These are phyloP conservation scores for Sciaenops ocellatus DNA, from an alignment of 2,797 vertebrate genomes.

Conservation along the genomic window DNA sequence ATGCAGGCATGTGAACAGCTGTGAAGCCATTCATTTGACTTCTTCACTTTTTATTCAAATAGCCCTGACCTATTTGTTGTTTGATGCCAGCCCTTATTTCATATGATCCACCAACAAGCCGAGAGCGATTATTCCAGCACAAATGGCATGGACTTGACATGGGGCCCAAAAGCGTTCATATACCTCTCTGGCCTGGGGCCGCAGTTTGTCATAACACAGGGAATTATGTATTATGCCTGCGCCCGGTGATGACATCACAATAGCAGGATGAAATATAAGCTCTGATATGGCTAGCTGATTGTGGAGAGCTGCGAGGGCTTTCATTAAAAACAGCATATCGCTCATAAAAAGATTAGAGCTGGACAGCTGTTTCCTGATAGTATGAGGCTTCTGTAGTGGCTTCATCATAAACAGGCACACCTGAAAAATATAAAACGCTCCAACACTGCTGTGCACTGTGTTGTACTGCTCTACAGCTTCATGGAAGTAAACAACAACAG, in stretches of 20 bases:
- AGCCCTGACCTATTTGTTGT: constrained; percentile 79
- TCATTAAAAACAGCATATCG: constrained; percentile 90
- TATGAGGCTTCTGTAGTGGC: constrained; percentile 78
- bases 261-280: constrained; percentile 90
- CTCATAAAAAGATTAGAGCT: constrained; percentile 90
- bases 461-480: constrained; percentile 35
- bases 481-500: constrained; percentile 33
- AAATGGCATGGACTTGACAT: constrained; percentile 83
- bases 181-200: constrained; percentile 81
- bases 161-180: constrained; percentile 83
- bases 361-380: constrained; percentile 85
- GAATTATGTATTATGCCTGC: constrained; percentile 88
- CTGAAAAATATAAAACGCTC: constrained; percentile 76
- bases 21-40: constrained; percentile 73
- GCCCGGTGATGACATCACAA: constrained; percentile 89
- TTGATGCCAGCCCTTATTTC: constrained; percentile 75
- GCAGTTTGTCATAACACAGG: constrained; percentile 88
- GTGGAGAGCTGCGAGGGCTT: constrained; percentile 87
- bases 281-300: constrained; percentile 88
- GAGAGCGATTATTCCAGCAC: constrained; percentile 83
- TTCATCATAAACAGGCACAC: constrained; percentile 80
- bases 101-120: constrained; percentile 76
- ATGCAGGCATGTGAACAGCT: constrained; percentile 40
- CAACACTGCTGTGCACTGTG: constrained; percentile 21
- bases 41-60: constrained; percentile 80